Evolutionary conservation across 2,888 invertebrate genomes (phyloP), one percentile per base, ranked within the genome.

Genomic region (Steinernema scapterisci): DNA sequence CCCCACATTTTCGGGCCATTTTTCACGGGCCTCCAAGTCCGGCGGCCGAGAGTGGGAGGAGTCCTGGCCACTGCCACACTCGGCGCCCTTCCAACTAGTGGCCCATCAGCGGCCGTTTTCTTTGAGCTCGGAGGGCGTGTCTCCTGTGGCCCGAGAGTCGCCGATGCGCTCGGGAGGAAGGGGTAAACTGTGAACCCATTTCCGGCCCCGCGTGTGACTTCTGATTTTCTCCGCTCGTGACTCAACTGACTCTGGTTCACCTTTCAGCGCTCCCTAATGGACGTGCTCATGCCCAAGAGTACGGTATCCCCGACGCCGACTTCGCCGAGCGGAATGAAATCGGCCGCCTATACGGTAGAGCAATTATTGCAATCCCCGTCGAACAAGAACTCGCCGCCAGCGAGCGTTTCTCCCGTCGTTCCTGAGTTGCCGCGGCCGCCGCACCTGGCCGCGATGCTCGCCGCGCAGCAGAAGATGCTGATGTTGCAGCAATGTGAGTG

Each of bases 331-430:
- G 63, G 63, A 63, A 63, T 63, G 63, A 63, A 63, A 63, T 63
- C 63, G 63, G 25, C 31, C 63, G 63, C 63, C 27, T 63, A 63
- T 63, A 63, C 63, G 63, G 63, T 63, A 31, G 63, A 63, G 16
- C 63, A 63, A 63, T 63, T 63, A 63, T 63, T 63, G 63, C 63
- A 63, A 63, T 63, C 63, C 27, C 38, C 63, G 63, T 63, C 63
- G 63, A 63, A 31, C 63, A 63, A 63, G 63, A 6, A 3, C 9
- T 63, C 63, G 27, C 21, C 63, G 16, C 38, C 63, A 6, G 7
- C 27, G 38, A 27, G 31, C 38, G 31, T 16, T 27, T 63, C 63
- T 13, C 63, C 63, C 2, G 63, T 63, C 31, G 63, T 25, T 11
- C 6, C 31, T 16, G 63, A 63, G 21, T 11, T 31, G 63, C 27